Conservation (phyloP, 1,140 invertebrate genomes). For the Lepidurus arcticus region DNA sequence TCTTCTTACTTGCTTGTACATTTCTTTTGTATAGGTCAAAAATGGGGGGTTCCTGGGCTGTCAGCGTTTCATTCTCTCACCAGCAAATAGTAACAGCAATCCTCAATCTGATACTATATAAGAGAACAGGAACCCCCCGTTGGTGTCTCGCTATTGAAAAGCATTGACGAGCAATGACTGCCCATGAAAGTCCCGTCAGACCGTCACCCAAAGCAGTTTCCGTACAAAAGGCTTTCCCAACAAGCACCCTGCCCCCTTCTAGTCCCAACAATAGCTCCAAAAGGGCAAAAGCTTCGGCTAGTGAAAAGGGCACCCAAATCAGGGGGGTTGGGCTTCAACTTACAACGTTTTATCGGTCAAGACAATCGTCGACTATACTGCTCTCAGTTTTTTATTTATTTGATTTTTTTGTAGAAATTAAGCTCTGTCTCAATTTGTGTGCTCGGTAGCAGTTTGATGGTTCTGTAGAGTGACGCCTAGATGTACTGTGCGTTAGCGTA, state of each 20-base stretch:
- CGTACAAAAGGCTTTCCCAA: background rate
- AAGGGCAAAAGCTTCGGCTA: background rate
- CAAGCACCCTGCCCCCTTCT: constrained; percentile 16
- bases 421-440: too few relatives aligned
- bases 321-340: background rate
- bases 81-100: constrained; percentile 6
- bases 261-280: background rate
- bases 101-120: constrained; percentile 11
- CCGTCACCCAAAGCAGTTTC: constrained; percentile 3
- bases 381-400: too few relatives aligned
- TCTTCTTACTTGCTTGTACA: background rate
- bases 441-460: too few relatives aligned
- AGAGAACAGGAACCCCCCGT: background rate
- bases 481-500: background rate
- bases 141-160: background rate
- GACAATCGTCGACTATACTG: background rate
- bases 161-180: constrained; percentile 21
- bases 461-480: background rate
- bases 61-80: background rate
- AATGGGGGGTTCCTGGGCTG: constrained; percentile 4
- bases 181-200: constrained; percentile 17
- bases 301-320: constrained; percentile 17
- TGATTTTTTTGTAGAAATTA: too few relatives aligned
- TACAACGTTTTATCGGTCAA: background rate
- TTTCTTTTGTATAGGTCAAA: background rate